A percentile compares a stretch with the other conserved stretches of the same genome.
phyloP scores from a whole-genome alignment of 2,113 vertebrate species.

The Plotosus lineatus region DNA sequence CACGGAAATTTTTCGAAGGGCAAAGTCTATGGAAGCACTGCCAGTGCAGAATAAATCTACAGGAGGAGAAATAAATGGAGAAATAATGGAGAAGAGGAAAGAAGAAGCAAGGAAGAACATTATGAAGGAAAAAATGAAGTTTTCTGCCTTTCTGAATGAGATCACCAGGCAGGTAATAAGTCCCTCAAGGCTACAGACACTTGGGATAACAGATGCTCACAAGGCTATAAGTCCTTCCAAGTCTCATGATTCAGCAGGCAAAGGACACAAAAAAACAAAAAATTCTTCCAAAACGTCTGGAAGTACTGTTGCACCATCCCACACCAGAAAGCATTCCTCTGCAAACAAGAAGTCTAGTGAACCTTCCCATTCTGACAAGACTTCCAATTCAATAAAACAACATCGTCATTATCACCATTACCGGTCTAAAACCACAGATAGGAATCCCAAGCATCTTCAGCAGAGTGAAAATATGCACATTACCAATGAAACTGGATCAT shows the following conservation, averaged over 20 bases:
- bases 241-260: constrained; percentile 50
- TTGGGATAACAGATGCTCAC: constrained; percentile 69
- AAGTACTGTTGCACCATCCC: constrained; percentile 57
- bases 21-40: constrained; percentile 78
- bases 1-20: constrained; percentile 67
- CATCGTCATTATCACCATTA: constrained; percentile 46
- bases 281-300: constrained; percentile 39
- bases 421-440: constrained; percentile 30
- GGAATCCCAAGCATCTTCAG: constrained; percentile 17
- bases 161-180: constrained; percentile 81
- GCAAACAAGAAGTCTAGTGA: constrained; percentile 39
- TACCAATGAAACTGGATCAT: constrained; percentile 30
- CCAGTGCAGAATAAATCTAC: constrained; percentile 42
- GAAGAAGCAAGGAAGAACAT: constrained; percentile 63
- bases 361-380: constrained; percentile 34
- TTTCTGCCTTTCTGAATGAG: constrained; percentile 81
- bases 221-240: constrained; percentile 46
- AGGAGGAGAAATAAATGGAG: constrained; percentile 53
- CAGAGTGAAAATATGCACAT: constrained; percentile 50
- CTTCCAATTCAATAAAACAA: constrained; percentile 44
- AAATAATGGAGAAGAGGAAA: constrained; percentile 57
- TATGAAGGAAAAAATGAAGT: constrained; percentile 74
- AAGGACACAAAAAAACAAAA: constrained; percentile 38
- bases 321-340: constrained; percentile 44
- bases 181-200: constrained; percentile 73